A percentile compares a stretch with the other conserved stretches of the same genome.
phyloP scores from a whole-genome alignment of 2,888 invertebrate genomes.

The Conus canariensis region DNA sequence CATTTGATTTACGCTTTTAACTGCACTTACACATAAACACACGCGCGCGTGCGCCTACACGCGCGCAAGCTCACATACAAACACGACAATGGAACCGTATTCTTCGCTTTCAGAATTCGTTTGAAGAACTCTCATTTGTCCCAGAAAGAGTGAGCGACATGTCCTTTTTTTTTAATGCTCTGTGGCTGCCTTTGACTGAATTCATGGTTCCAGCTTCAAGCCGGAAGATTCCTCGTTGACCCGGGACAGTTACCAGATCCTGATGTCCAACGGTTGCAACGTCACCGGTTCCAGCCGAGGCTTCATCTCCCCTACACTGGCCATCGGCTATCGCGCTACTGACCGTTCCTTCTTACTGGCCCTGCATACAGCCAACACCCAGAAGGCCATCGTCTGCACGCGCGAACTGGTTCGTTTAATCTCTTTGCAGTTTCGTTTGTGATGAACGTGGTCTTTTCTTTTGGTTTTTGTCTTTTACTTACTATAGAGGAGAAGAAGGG shows the following conservation, averaged over 20 bases:
- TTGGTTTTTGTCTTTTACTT: no score
- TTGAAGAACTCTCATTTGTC: no score
- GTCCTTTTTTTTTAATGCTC: no score
- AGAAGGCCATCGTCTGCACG: conserved; percentile 57
- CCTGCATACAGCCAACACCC: conserved; percentile 54
- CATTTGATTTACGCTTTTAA: no score
- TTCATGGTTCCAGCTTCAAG: conserved; percentile 49
- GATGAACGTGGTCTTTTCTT: neutral
- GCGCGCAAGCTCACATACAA: no score
- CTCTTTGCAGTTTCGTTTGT: neutral
- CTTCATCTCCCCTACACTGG: conserved; percentile 57
- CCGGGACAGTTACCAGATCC: conserved; percentile 56
- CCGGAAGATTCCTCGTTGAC: conserved; percentile 50
- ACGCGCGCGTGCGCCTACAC: no score
- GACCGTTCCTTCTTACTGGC: conserved; percentile 56
- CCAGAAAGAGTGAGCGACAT: no score
- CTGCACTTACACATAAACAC: no score
- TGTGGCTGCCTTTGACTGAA: no score
- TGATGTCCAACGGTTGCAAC: conserved; percentile 61
- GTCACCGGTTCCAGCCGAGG: conserved; percentile 52
- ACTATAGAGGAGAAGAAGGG: no score
- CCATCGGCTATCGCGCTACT: conserved; percentile 55
- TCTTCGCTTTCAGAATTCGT: no score
- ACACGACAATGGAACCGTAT: no score
- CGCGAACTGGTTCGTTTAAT: conserved; percentile 49